These are phyloP conservation scores for Orthonychiurus folsomi DNA, from an alignment of 2,888 invertebrate species.

Conservation along the genomic window DNA sequence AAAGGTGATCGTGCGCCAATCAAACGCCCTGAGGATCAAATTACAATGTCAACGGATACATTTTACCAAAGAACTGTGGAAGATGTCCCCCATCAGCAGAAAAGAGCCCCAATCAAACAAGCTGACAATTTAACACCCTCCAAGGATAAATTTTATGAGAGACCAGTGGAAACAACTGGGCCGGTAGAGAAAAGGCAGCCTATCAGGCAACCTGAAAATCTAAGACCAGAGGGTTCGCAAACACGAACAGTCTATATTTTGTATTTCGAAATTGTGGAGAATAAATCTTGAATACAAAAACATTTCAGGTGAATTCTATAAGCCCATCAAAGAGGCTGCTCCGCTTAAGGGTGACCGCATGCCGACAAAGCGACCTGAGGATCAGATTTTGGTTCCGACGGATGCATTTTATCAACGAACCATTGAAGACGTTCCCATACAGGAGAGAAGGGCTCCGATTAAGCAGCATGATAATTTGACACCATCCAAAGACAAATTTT, in stretches of 20 bases:
- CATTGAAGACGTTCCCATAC: slow-evolving; percentile 37
- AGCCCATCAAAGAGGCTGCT: slow-evolving; percentile 15
- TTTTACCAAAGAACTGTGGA: slow-evolving; percentile 48
- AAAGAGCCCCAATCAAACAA: slow-evolving; percentile 42
- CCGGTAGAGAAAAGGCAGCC: slow-evolving; percentile 48
- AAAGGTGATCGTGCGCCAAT: slow-evolving; percentile 27
- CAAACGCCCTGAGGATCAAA: slow-evolving; percentile 45
- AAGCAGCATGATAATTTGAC: slow-evolving; percentile 37
- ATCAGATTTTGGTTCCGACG: slow-evolving; percentile 42
- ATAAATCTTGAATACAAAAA: too few species aligned
- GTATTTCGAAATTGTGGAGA: too few species aligned
- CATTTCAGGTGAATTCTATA: slow-evolving; percentile 42
- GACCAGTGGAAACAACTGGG: slow-evolving; percentile 42
- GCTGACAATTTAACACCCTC: slow-evolving; percentile 44
- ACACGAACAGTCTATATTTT: too few species aligned
- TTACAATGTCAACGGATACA: slow-evolving; percentile 42
- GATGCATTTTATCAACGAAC: slow-evolving; percentile 47
- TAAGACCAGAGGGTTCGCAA: too few species aligned
- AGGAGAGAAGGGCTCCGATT: slow-evolving; percentile 41
- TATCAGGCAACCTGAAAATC: slow-evolving; percentile 45
- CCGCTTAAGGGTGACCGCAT: slow-evolving; percentile 42
- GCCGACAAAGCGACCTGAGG: slow-evolving; percentile 40
- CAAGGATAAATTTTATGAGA: slow-evolving; percentile 48
- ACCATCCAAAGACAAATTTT: slow-evolving; percentile 50
- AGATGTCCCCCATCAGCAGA: slow-evolving; percentile 44